Evolutionary conservation across 2,797 vertebrate species (phyloP).

Genomic region (Rhinichthys osculus): DNA sequence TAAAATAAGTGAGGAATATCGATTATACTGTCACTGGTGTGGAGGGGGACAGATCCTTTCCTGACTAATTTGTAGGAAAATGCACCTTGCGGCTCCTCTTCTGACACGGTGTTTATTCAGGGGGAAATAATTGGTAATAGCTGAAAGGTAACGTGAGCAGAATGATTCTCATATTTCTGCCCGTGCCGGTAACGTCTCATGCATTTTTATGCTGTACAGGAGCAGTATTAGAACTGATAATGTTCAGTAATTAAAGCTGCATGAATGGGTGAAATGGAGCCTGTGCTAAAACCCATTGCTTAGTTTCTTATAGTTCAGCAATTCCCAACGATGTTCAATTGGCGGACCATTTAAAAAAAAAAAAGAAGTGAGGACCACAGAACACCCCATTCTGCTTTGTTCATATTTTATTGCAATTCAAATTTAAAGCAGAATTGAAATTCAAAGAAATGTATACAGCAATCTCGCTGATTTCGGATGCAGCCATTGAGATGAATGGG

Average conservation of each 20-base stretch:
- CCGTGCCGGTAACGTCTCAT: constrained; percentile 12
- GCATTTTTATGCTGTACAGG: constrained; percentile 45
- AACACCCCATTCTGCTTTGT: neutral
- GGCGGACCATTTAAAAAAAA: neutral
- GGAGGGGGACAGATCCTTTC: constrained; percentile 45
- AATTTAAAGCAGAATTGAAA: neutral
- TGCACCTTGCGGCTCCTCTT: constrained; percentile 56
- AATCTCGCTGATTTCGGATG: too few species aligned
- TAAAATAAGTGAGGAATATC: constrained; percentile 54
- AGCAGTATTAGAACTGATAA: constrained; percentile 40
- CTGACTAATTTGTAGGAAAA: constrained; percentile 51
- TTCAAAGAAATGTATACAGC: too few species aligned
- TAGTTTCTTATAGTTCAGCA: neutral
- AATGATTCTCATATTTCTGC: constrained; percentile 49
- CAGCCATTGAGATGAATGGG: neutral
- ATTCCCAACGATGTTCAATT: neutral
- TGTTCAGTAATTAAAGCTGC: constrained; percentile 53
- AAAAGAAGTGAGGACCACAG: too few species aligned
- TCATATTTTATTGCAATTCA: neutral
- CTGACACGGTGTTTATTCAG: constrained; percentile 60
- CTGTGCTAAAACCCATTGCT: constrained; percentile 1
- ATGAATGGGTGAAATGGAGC: constrained; percentile 40
- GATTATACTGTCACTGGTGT: constrained; percentile 45
- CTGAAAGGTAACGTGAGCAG: constrained; percentile 50
- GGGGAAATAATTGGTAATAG: constrained; percentile 61